A percentile compares a stretch with the other conserved stretches of the same genome.
Conservation (phyloP, 2,888 invertebrate genomes). For the Oasisia sp. region DNA sequence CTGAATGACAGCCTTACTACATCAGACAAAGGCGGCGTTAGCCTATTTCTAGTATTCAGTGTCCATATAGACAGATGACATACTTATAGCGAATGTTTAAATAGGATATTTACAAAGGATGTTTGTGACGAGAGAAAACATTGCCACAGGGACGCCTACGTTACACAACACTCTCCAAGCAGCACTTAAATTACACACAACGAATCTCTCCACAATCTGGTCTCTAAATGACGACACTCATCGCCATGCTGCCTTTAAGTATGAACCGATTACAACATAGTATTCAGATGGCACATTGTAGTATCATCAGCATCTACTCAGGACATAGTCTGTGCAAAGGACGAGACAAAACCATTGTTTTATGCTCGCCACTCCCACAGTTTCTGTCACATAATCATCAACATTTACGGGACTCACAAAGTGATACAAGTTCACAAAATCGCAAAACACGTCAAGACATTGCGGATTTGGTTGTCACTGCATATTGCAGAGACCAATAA, state of each 20-base stretch:
- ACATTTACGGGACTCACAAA: background rate
- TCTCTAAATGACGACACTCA: background rate
- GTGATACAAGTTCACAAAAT: too few species aligned
- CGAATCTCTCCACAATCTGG: background rate
- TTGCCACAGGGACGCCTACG: background rate
- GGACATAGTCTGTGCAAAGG: background rate
- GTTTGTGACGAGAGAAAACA: background rate
- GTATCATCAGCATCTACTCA: background rate
- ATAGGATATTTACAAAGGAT: background rate
- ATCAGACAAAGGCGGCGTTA: background rate
- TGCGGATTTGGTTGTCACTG: too few species aligned
- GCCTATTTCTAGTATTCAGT: too few species aligned
- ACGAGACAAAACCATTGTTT: background rate
- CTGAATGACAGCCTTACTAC: background rate
- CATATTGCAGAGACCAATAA: too few species aligned
- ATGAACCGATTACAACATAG: background rate
- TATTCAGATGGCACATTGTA: slow-evolving; percentile 7
- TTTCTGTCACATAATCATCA: background rate
- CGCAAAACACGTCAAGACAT: too few species aligned
- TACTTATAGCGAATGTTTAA: background rate
- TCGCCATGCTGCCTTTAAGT: slow-evolving; percentile 8
- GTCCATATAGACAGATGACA: background rate
- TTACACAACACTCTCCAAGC: background rate
- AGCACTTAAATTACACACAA: background rate
- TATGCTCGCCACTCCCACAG: background rate